phyloP scores from a whole-genome alignment of 1,140 invertebrate species.

The Zaprionus tsacasi region DNA sequence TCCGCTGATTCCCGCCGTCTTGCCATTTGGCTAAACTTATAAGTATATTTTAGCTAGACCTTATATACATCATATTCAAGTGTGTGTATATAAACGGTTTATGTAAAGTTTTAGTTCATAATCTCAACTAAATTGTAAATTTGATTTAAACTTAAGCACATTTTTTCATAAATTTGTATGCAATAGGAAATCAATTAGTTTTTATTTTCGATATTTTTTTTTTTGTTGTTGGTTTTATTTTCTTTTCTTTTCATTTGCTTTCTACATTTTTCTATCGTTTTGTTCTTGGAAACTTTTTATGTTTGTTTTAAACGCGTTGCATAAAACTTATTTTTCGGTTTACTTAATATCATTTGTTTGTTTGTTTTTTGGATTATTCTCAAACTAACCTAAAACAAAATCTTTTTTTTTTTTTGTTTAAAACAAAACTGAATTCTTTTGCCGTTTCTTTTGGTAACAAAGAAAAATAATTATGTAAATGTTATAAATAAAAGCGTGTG shows the following conservation, averaged over 20 bases:
- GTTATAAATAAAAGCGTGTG: constrained; percentile 82
- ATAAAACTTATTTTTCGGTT: constrained; percentile 49
- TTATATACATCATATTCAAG: constrained; percentile 55
- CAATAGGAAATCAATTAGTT: constrained; percentile 71
- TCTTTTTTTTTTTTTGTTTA: constrained; percentile 46
- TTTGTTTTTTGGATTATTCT: constrained; percentile 23
- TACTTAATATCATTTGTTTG: constrained; percentile 61
- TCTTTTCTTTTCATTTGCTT: constrained; percentile 17
- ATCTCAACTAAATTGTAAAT: constrained; percentile 82
- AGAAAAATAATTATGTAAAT: constrained; percentile 55
- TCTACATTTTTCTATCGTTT: constrained; percentile 38
- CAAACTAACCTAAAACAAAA: constrained; percentile 49
- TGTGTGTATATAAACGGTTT: constrained; percentile 36
- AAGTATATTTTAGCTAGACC: constrained; percentile 69
- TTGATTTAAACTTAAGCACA: constrained; percentile 81
- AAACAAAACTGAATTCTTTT: constrained; percentile 54
- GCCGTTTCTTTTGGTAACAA: constrained; percentile 44
- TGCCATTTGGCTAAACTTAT: constrained; percentile 54
- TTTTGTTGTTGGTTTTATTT: constrained; percentile 13
- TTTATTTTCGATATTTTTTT: constrained; percentile 30
- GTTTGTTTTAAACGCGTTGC: constrained; percentile 38
- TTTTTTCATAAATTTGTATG: constrained; percentile 75
- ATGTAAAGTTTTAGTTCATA: constrained; percentile 61
- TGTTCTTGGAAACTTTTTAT: constrained; percentile 38
- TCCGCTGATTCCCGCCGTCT: constrained; percentile 31